Evolutionary conservation across 30 jellyfish, hydroid and myxozoan genomes (phyloP), one percentile per base, ranked within the genome.

Genomic region (Haliclystus octoradiatus): DNA sequence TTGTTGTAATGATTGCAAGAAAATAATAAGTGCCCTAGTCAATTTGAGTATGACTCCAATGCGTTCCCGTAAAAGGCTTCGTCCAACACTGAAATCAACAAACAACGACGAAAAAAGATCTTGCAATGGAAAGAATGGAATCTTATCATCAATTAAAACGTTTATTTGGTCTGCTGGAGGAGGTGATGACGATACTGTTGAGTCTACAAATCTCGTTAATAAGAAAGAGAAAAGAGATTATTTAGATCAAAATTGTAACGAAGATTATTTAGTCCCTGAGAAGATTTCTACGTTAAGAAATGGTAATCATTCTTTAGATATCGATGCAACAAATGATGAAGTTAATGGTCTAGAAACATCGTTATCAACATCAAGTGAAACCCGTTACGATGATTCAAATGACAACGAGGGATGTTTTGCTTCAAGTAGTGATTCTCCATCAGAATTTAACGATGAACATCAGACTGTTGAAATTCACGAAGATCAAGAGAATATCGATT

Each of bases 241-340:
- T 32, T 63, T 52, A 24, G 94, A 80, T 66, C 94, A 69, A 67
- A 80, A 80, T 80, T 83, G 94, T 69, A 80, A 80, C 81, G 80
- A 80, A 22, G 25, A 71, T 60, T 72, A 70, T 61, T 53, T 69
- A 67, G 52, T 80, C 0, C 73, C 85, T 50, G 67, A 73, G 28
- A 32, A 65, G 27, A 63, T 30, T 28, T 63, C 84, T 26, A 34
- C 84, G 28, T 63, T 52, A 47, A 72, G 52, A 31, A 52, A 60
- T 63, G 32, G 35, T 28, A 62, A 19, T 62, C 7, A 2, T 50
- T 62, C 31, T 50, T 9, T 50, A 47, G 22, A 62, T 23, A 5
- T 27, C 47, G 2, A 2, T 50, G 51, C 28, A 25, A 13, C 2
- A 62, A 27, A 2, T 2, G 2, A 23, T 4, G 71, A 68, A 52